Evolutionary conservation across 2,797 vertebrate species (phyloP), one percentile per base, ranked within the genome.

Genomic region (Pipistrellus pipistrellus): DNA sequence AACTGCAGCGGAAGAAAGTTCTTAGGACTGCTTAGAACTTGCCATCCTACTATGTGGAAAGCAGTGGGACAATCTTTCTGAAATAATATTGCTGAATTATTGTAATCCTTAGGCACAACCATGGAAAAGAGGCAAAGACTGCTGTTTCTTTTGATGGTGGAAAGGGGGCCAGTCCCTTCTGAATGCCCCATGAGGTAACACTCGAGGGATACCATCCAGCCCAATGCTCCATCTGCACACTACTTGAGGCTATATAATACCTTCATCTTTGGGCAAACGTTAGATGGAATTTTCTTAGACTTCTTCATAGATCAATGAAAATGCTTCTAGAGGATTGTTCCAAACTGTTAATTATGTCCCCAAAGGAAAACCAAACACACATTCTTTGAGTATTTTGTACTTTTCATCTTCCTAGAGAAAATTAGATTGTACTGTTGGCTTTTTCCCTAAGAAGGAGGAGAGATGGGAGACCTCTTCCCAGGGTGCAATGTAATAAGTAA

Each of bases 341-440:
- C 1, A 13, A 72, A 89, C 55, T 11, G 23, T 85, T 90, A 92
- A 48, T 46, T 46, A 84, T 18, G 46, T 62, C 81, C 84, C 80
- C 68, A 59, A 82, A 85, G 78, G 85, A 91, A 97, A 92, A 73
- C 32, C 80, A 88, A 77, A 71, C 25, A 32, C 32, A 80, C 10
- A 46, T 20, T 73, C 25, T 88, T 80, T 68, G 77, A 93, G 88
- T 68, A 88, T 53, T 90, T 85, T 77, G 88, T 62, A 93, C 48
- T 92, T 88, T 77, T 35, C 55, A 80, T 88, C 55, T 91, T 72
- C 87, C 69, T 76, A 94, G 55, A 95, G 69, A 94, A 92, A 92
- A 20, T 81, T 44, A 30, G 73, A 51, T 59, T 71, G 68, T 48
- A 73, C 38, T 38, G 83, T n/a, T 90, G 64, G 85, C 84, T 93